Evolutionary conservation across 64 coral and sea anemone species (phyloP).

Genomic region (Pocillopora damicornis): DNA sequence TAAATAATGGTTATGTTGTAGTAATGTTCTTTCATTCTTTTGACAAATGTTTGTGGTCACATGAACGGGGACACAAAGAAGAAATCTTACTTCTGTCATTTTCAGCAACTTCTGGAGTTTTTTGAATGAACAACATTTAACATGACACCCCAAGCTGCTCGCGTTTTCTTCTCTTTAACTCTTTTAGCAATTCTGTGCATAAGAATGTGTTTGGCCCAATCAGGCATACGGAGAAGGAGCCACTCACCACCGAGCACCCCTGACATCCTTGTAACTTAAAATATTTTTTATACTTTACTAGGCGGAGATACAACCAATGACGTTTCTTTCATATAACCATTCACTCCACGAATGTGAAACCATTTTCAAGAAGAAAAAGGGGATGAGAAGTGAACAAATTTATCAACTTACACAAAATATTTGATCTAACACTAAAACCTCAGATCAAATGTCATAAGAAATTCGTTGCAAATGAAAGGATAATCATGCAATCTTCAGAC

Average conservation of each 20-base stretch:
- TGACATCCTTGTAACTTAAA: no score
- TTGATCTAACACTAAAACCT: no score
- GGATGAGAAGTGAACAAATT: no score
- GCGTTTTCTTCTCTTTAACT: not conserved
- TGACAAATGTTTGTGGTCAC: not conserved
- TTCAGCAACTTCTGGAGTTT: not conserved
- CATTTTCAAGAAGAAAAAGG: no score
- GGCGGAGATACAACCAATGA: no score
- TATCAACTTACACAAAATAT: no score
- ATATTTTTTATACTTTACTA: no score
- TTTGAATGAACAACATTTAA: not conserved
- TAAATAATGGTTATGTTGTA: not conserved
- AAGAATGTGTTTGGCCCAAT: not conserved
- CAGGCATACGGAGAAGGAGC: constrained; percentile 3
- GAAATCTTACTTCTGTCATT: not conserved
- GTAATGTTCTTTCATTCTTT: not conserved
- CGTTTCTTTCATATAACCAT: no score
- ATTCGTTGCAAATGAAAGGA: no score
- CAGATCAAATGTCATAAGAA: no score
- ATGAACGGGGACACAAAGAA: not conserved
- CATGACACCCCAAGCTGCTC: not conserved
- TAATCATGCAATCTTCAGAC: no score
- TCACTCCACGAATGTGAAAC: no score
- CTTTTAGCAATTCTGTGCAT: not conserved
- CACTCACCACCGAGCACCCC: not conserved